phyloP scores from a whole-genome alignment of 2,888 invertebrate genomes.

The Diarsia mendica region DNA sequence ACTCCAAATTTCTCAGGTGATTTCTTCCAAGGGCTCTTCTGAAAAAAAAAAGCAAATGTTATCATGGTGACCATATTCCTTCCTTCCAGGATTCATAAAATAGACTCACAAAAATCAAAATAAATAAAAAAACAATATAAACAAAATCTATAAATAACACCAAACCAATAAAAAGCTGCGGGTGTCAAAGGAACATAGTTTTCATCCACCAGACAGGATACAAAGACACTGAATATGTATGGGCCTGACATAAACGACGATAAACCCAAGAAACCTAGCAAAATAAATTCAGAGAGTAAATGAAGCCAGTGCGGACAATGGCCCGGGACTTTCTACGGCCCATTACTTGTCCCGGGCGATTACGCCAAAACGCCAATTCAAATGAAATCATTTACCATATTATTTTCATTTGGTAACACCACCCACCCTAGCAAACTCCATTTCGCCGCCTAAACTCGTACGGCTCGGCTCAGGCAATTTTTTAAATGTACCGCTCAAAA shows the following conservation, averaged over 20 bases:
- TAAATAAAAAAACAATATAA: conserved; percentile 25
- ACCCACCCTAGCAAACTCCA: conserved; percentile 81
- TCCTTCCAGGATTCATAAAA: too few species aligned
- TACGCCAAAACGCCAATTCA: conserved; percentile 83
- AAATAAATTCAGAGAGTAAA: conserved; percentile 85
- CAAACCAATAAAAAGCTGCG: conserved; percentile 66
- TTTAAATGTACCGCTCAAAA: conserved; percentile 89
- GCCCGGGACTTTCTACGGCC: conserved; percentile 79
- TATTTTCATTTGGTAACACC: conserved; percentile 74
- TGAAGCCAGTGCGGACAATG: conserved; percentile 83
- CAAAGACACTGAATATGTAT: conserved; percentile 83
- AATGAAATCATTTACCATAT: conserved; percentile 89
- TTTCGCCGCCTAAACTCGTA: conserved; percentile 84
- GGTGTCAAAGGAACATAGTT: conserved; percentile 73
- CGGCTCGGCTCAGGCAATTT: conserved; percentile 83
- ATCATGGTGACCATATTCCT: too few species aligned
- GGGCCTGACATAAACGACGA: conserved; percentile 76
- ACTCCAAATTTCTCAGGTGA: background rate
- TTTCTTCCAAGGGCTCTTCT: too few species aligned
- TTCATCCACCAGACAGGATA: conserved; percentile 75
- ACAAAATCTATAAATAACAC: conserved; percentile 54
- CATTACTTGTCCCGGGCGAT: conserved; percentile 84
- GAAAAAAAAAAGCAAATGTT: too few species aligned
- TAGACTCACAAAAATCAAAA: background rate
- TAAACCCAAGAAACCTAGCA: conserved; percentile 80